Conservation (phyloP, 2,888 invertebrate genomes). For the Petrolisthes manimaculis region DNA sequence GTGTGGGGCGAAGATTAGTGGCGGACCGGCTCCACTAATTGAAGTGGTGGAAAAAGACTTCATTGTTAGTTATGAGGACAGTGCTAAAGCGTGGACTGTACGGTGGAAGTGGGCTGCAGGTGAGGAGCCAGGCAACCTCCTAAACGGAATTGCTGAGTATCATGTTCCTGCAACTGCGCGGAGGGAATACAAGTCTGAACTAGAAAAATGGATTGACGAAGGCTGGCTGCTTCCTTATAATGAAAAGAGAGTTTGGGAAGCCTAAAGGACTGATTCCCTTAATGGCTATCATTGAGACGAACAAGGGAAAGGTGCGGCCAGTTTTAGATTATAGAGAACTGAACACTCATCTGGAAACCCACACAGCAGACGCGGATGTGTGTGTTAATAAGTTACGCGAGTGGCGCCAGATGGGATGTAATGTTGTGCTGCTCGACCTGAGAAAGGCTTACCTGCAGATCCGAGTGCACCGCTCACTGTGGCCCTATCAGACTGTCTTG, state of each 20-base stretch:
- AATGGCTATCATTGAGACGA: neutral
- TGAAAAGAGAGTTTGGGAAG: neutral
- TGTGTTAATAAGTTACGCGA: conserved; percentile 25
- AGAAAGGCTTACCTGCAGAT: conserved; percentile 41
- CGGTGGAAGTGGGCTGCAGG: neutral
- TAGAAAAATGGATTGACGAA: neutral
- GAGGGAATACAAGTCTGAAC: neutral
- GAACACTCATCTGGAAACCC: neutral
- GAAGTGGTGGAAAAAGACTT: conserved; percentile 9
- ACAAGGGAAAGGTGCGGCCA: conserved; percentile 17
- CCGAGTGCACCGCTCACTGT: conserved; percentile 4
- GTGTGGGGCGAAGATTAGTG: neutral
- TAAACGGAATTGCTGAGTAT: neutral
- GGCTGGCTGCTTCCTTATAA: neutral
- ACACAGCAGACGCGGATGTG: conserved; percentile 39
- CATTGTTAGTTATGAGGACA: conserved; percentile 1
- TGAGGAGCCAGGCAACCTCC: neutral
- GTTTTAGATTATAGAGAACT: conserved; percentile 39
- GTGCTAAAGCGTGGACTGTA: conserved; percentile 13
- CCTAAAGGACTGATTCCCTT: neutral
- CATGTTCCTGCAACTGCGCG: neutral
- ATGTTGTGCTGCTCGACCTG: conserved; percentile 31
- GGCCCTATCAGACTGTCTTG: conserved; percentile 35
- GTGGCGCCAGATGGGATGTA: conserved; percentile 22
- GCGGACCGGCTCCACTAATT: neutral